A percentile compares a stretch with the other conserved stretches of the same genome.
Evolutionary conservation across 2,888 invertebrate genomes (phyloP).

Genomic region (Bombylius major): DNA sequence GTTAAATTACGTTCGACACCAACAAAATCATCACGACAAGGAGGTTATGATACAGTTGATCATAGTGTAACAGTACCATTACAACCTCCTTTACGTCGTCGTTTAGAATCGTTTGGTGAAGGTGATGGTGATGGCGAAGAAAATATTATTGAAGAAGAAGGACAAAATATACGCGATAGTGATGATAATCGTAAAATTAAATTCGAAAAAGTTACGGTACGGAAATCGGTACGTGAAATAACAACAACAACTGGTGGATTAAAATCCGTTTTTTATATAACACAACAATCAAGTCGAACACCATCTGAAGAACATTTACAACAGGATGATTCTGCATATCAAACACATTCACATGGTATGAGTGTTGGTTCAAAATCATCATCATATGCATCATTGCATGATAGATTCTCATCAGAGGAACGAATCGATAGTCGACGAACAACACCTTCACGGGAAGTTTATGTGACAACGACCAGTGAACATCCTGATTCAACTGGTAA

Average conservation of each 20-base stretch:
- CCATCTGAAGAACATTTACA: slow-evolving; percentile 41
- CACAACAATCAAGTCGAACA: slow-evolving; percentile 34
- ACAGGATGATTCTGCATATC: slow-evolving; percentile 45
- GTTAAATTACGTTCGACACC: slow-evolving; percentile 48
- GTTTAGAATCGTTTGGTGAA: slow-evolving; percentile 1
- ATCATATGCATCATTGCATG: slow-evolving; percentile 40
- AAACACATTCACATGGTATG: slow-evolving; percentile 40
- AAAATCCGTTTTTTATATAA: slow-evolving; percentile 31
- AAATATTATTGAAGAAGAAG: slow-evolving; percentile 50
- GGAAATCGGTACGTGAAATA: slow-evolving; percentile 49
- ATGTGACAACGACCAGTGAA: slow-evolving; percentile 10
- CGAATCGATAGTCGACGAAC: slow-evolving; percentile 26
- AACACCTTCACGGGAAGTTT: slow-evolving; percentile 23
- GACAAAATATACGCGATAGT: slow-evolving; percentile 44
- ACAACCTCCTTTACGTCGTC: too few relatives aligned
- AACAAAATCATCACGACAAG: slow-evolving; percentile 38
- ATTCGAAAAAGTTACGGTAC: slow-evolving; percentile 56
- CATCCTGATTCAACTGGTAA: slow-evolving; percentile 20
- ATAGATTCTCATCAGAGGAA: slow-evolving; percentile 43
- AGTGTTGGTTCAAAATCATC: slow-evolving; percentile 38
- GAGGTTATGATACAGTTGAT: slow-evolving; percentile 25
- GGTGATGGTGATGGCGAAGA: slow-evolving; percentile 30
- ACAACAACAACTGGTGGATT: slow-evolving; percentile 30
- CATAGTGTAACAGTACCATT: slow-evolving; percentile 16
- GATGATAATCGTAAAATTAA: slow-evolving; percentile 49